Conservation (phyloP, 1,140 invertebrate species). For the Lerema accius region DNA sequence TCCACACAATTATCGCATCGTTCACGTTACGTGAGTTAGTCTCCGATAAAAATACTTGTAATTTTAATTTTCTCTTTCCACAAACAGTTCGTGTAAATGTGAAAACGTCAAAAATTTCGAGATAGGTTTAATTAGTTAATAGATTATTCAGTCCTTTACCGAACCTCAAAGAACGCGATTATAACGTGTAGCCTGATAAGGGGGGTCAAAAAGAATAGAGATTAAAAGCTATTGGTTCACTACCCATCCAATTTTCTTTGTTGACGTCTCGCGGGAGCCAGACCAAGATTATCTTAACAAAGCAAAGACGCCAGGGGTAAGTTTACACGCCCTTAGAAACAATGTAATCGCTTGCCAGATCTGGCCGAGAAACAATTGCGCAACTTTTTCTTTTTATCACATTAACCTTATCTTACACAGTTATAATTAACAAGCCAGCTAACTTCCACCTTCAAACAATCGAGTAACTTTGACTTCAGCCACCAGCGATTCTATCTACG, state of each 20-base stretch:
- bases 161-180: constrained; percentile 63
- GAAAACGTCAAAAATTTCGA: background rate
- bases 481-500: constrained; percentile 18
- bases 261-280: constrained; percentile 74
- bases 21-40: too few species aligned
- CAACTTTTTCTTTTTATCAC: constrained; percentile 43
- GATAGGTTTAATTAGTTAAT: constrained; percentile 16
- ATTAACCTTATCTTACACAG: constrained; percentile 32
- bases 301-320: constrained; percentile 66
- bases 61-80: background rate
- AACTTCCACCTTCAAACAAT: constrained; percentile 21
- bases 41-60: background rate
- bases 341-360: constrained; percentile 69
- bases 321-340: constrained; percentile 68
- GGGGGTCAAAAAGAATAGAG: constrained; percentile 73
- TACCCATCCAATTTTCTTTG: constrained; percentile 82
- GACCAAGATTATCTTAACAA: constrained; percentile 80
- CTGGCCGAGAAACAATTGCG: constrained; percentile 60
- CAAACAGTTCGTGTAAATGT: background rate
- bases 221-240: constrained; percentile 80
- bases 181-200: constrained; percentile 73
- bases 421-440: constrained; percentile 22
- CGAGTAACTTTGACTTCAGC: constrained; percentile 8
- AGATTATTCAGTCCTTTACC: constrained; percentile 44
- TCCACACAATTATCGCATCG: background rate